Evolutionary conservation across 2,113 vertebrate genomes (phyloP), one percentile per base, ranked within the genome.

Genomic region (Caranx melampygus): DNA sequence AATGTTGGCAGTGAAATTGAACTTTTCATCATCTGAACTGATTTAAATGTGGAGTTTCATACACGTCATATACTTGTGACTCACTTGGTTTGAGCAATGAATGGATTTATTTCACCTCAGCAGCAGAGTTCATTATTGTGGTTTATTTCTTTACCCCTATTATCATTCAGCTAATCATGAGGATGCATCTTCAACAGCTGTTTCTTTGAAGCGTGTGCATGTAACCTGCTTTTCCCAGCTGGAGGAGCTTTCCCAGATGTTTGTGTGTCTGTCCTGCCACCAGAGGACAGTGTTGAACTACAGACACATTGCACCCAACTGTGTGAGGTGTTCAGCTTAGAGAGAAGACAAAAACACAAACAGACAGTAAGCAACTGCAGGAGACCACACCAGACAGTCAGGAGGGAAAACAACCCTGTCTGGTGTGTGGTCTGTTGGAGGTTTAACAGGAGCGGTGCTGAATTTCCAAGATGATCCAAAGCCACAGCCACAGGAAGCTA

Each of bases 251-350:
- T 49, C 8, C 14, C 62, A 79, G 54, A 60, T 18, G 21, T 2
- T 4, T 21, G 0, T 52, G 40, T 42, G 16, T 37, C 4, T 14
- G 18, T 71, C 7, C 31, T 44, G n/a, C 83, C 85, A 79, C 82
- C 67, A 88, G 92, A 81, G 76, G 76, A 70, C 76, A 82, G 71
- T 62, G 72, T 83, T 77, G 31, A 45, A 42, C 57, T 34, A 34
- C 5, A 82, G 21, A 63, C 34, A 47, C 3, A 51, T 33, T 26
- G 52, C 1, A 12, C 42, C 4, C 6, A 8, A 13, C 37, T 2
- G n/a, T 20, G 14, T 4, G 14, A 26, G 21, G 61, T 47, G 52
- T 37, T 4, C 8, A 35, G 55, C 15, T 49, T 13, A 70, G 33
- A 26, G n/a, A 45, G n/a, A 8, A 15, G 51, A 20, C 3, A 18